Conservation (phyloP, 2,797 vertebrate species). For the Galagoides demidoff region DNA sequence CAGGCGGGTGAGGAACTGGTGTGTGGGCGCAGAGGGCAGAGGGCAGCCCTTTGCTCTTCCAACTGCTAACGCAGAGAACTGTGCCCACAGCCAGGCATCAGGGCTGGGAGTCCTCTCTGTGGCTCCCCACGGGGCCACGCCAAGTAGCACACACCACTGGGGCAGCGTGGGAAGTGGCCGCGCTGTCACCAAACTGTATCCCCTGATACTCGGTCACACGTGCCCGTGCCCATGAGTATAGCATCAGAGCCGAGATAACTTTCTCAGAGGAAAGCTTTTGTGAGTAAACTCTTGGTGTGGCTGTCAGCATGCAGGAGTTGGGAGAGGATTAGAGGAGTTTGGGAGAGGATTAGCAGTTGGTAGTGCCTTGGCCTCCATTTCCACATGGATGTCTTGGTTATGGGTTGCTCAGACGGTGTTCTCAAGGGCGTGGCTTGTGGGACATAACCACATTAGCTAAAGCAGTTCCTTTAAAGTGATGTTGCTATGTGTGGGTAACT, state of each 20-base stretch:
- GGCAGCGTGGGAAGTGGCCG: not conserved
- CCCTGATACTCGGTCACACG: not conserved
- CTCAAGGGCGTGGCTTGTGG: not conserved
- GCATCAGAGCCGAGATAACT: not conserved
- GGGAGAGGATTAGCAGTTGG: constrained; percentile 41
- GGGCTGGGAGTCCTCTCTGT: not conserved
- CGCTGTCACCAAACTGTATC: not conserved
- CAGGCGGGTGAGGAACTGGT: not conserved
- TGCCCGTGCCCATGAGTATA: not conserved
- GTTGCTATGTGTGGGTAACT: not conserved
- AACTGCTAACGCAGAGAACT: not conserved
- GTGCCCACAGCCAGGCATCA: not conserved
- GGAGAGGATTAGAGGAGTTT: constrained; percentile 51
- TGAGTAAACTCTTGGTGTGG: not conserved
- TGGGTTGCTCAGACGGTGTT: constrained; percentile 32
- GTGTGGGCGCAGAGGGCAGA: not conserved
- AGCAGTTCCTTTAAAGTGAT: not conserved
- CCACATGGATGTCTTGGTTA: not conserved
- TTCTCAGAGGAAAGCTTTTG: constrained; percentile 16
- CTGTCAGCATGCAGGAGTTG: not conserved
- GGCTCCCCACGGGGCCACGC: not conserved
- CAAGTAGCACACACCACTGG: not conserved
- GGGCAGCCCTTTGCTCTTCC: not conserved
- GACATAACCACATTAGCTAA: not conserved
- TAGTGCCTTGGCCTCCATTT: constrained; percentile 59